Conservation (phyloP, 2,888 invertebrate genomes). For the Magallana nippona region DNA sequence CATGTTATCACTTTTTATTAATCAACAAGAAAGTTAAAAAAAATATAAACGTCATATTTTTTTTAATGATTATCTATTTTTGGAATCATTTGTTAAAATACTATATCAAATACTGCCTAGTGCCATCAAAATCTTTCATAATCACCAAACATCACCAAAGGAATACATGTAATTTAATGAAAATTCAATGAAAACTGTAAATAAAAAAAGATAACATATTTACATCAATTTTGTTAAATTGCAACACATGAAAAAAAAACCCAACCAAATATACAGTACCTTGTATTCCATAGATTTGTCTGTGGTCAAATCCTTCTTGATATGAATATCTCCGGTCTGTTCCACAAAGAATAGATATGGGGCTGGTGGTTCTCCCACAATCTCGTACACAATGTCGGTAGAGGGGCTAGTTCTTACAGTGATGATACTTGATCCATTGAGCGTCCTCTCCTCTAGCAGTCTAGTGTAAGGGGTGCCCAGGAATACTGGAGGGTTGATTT, state of each 20-base stretch:
- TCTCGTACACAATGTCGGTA: constrained; percentile 64
- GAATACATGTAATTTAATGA: too few relatives aligned
- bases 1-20: too few relatives aligned
- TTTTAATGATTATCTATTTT: too few relatives aligned
- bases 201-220: too few relatives aligned
- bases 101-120: too few relatives aligned
- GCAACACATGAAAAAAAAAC: neutral
- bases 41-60: too few relatives aligned
- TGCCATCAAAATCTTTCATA: too few relatives aligned
- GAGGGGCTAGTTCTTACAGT: constrained; percentile 49
- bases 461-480: constrained; percentile 46
- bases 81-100: too few relatives aligned
- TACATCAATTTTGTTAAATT: neutral
- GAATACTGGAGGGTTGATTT: constrained; percentile 64
- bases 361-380: constrained; percentile 69
- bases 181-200: too few relatives aligned
- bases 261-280: constrained; percentile 54
- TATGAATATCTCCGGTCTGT: constrained; percentile 64
- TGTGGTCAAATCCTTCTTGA: constrained; percentile 61
- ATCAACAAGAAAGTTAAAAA: too few relatives aligned
- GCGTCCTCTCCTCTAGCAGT: constrained; percentile 60
- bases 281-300: constrained; percentile 65
- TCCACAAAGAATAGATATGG: constrained; percentile 71
- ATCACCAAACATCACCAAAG: too few relatives aligned
- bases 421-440: constrained; percentile 52